Percentiles rank a stretch among this genome's conserved stretches.
These are phyloP conservation scores for Boleophthalmus pectinirostris DNA, from an alignment of 2,113 vertebrate species.

Conservation along the genomic window DNA sequence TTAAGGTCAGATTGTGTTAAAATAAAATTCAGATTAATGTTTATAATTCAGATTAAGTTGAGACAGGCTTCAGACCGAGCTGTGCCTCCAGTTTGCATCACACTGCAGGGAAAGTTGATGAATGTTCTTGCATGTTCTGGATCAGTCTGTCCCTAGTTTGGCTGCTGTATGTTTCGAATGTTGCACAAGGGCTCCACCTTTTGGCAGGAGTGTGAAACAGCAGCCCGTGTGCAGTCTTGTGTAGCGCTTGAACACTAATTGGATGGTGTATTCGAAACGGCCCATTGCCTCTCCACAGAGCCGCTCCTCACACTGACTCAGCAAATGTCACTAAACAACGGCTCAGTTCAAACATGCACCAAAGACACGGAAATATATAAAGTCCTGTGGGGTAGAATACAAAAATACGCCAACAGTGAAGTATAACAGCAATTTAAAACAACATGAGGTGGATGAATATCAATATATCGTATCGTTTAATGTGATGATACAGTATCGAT, in stretches of 20 bases:
- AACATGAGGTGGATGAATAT: too few relatives aligned
- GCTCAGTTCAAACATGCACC: not conserved
- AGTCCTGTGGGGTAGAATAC: not conserved
- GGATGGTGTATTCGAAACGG: conserved; percentile 8
- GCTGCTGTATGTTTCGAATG: not conserved
- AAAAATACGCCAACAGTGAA: not conserved
- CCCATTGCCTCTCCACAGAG: not conserved
- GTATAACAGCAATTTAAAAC: not conserved
- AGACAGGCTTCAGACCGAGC: too few relatives aligned
- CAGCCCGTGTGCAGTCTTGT: not conserved
- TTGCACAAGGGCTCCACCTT: conserved; percentile 31
- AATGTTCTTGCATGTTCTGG: too few relatives aligned
- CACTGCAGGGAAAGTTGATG: too few relatives aligned
- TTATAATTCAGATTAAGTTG: too few relatives aligned
- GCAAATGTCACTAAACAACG: not conserved
- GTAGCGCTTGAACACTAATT: conserved; percentile 14
- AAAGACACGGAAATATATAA: not conserved
- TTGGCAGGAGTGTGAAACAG: conserved; percentile 21
- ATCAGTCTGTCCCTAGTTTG: too few relatives aligned
- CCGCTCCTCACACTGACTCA: not conserved
- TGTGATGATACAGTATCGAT: too few relatives aligned
- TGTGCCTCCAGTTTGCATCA: too few relatives aligned
- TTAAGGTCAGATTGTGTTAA: too few relatives aligned
- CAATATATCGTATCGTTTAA: too few relatives aligned
- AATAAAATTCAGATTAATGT: too few relatives aligned